Base-by-base conservation (phyloP, 2,888 invertebrate genomes). In the Cetonia aurata region DNA sequence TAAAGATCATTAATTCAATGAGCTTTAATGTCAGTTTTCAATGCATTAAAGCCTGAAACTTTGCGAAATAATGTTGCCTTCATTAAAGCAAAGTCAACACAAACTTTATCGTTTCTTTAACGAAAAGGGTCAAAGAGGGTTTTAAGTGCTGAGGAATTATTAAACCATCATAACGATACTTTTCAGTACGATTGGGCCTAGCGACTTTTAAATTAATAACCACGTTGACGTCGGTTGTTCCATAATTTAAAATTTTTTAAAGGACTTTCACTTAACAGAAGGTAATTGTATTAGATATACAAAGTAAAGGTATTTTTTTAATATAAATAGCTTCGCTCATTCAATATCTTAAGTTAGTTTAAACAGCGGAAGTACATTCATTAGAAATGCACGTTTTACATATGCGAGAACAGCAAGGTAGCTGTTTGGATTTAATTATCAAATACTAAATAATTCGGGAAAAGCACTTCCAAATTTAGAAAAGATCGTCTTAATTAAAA, bases 21-120 rank as follows among this genome's bases (percentile, higher is more conserved):
- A 37, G 50, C 37, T 65, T 65, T 52, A 37, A 17, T 50, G 50
- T 65, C 62, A 48, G 33, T 52, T 50, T 65, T 37, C 62, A 41
- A 65, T 65, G 50, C 41, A 65, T 65, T 50, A 65, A 65, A 65
- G 62, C 50, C 37, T 60, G 25, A 48, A 65, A 65, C 37, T 52
- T 65, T 65, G 17, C 37, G 37, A 52, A 65, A 65, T 65, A 65
- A 65, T 65, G 41, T 17, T 50, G 37, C 37, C 4, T 46, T 65
- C 62, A 65, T 65, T 65, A 65, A 50, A 48, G 9, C 50, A n/a
- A 33, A 52, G n/a, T 37, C 62, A 50, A 41, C 37, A 50, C 37
- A 50, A 65, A 65, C 50, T 65, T 65, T 65, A 15, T 33, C 62
- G 52, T 41, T 65, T 50, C 62, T 31, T 52, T 60, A 46, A 31